These are phyloP conservation scores for Sepioteuthis lessoniana DNA, from an alignment of 2,888 invertebrate genomes.

Conservation along the genomic window DNA sequence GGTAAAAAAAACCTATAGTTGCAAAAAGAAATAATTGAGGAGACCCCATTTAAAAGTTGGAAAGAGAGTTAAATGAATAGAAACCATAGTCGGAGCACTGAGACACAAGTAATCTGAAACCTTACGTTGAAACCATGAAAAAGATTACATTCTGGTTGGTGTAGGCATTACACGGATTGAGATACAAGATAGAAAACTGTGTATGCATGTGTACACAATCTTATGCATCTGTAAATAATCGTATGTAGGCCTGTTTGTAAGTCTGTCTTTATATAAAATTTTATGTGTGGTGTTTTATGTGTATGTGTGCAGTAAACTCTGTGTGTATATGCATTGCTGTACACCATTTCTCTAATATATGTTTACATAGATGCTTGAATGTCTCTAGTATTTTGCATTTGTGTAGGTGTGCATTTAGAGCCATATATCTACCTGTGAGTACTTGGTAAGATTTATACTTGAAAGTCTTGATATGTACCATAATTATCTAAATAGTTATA, in stretches of 20 bases:
- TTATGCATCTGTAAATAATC: background rate
- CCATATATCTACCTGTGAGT: too few species aligned
- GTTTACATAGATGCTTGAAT: background rate
- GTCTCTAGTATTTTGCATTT: background rate
- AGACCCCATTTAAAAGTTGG: constrained; percentile 14
- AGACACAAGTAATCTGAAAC: constrained; percentile 10
- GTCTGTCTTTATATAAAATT: background rate
- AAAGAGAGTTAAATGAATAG: background rate
- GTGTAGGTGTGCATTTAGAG: too few species aligned
- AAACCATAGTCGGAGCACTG: background rate
- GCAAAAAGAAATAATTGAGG: background rate
- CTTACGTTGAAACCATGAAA: background rate
- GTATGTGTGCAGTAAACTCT: background rate
- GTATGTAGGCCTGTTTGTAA: background rate
- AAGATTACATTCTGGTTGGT: background rate
- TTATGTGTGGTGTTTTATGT: background rate
- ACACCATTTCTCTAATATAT: background rate
- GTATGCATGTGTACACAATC: background rate
- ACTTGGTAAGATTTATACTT: too few species aligned
- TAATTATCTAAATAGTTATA: too few species aligned
- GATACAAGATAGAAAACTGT: background rate
- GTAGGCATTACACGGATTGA: background rate
- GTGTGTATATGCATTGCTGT: background rate
- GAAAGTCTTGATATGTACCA: too few species aligned
- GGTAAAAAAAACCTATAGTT: background rate